phyloP scores from a whole-genome alignment of 2,888 invertebrate species.

The Tetrapedia diversipes region DNA sequence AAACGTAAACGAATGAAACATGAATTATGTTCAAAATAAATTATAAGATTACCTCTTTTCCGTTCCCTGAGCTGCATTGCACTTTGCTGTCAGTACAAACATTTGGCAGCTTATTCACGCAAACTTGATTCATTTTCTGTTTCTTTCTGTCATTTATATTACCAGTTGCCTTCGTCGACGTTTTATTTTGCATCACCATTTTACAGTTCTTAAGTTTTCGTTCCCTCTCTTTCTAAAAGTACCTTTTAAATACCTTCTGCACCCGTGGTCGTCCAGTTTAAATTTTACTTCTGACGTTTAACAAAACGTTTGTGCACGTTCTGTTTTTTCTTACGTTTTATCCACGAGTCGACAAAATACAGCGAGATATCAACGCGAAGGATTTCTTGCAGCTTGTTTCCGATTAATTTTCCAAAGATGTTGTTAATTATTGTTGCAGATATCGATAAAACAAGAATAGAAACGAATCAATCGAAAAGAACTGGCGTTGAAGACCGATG shows the following conservation, averaged over 20 bases:
- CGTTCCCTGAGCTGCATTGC: constrained; percentile 13
- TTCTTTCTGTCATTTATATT: constrained; percentile 6
- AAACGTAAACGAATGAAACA: background rate
- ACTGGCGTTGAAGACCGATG: background rate
- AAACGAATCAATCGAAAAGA: constrained; percentile 10
- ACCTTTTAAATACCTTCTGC: background rate
- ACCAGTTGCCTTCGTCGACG: background rate
- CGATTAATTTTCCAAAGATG: background rate
- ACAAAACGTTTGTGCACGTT: no score
- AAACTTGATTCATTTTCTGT: constrained; percentile 16
- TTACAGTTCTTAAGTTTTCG: background rate
- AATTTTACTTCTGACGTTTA: no score
- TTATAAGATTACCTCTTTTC: constrained; percentile 28
- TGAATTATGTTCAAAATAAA: background rate
- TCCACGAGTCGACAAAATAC: background rate
- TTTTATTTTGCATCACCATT: constrained; percentile 5
- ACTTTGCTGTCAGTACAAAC: background rate
- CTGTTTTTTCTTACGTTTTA: background rate
- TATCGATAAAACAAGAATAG: background rate
- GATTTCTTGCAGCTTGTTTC: background rate
- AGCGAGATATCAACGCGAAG: background rate
- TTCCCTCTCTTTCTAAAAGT: background rate
- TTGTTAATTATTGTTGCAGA: background rate
- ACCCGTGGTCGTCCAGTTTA: no score
- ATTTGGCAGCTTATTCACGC: background rate